Evolutionary conservation across 2,888 invertebrate genomes (phyloP), one percentile per base, ranked within the genome.

Genomic region (Drosophila atripex): DNA sequence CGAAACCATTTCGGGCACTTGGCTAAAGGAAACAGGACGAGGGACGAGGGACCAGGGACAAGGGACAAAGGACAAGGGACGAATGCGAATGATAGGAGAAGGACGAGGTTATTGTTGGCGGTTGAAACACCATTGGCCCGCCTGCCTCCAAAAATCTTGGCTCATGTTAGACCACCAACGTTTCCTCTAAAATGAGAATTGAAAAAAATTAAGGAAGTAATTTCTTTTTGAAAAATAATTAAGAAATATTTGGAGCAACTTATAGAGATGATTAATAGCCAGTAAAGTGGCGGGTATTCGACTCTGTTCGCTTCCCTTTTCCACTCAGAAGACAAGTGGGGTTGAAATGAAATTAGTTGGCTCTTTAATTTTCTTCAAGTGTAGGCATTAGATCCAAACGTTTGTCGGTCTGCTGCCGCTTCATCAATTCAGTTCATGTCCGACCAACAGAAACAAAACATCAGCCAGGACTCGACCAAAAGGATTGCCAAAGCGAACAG

Each of bases 331-430:
- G 21, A 21, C 21, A n/a, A n/a, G n/a, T n/a, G n/a, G n/a, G n/a
- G n/a, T n/a, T n/a, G n/a, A n/a, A n/a, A n/a, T n/a, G n/a, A n/a
- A n/a, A n/a, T n/a, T n/a, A n/a, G n/a, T n/a, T n/a, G n/a, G n/a
- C n/a, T n/a, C n/a, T n/a, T n/a, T n/a, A n/a, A 6, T 35, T 41
- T 18, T 41, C 12, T 18, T 11, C 2, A 0, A 43, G 43, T 43
- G 43, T 43, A 43, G 6, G 21, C 43, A 43, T 43, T 43, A 43
- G 21, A 21, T 43, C 43, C 3, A 21, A 4, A 23, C 12, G 84
- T 80, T 86, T 83, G 80, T 80, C 84, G 86, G 84, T 75, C 80
- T 77, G 71, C 76, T 74, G 86, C 72, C 78, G 82, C 82, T 86
- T 82, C 86, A 82, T 82, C 86, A 84, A 86, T 86, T 84, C 86